phyloP scores from a whole-genome alignment of 1,140 invertebrate genomes.

The Orchestia grillus region DNA sequence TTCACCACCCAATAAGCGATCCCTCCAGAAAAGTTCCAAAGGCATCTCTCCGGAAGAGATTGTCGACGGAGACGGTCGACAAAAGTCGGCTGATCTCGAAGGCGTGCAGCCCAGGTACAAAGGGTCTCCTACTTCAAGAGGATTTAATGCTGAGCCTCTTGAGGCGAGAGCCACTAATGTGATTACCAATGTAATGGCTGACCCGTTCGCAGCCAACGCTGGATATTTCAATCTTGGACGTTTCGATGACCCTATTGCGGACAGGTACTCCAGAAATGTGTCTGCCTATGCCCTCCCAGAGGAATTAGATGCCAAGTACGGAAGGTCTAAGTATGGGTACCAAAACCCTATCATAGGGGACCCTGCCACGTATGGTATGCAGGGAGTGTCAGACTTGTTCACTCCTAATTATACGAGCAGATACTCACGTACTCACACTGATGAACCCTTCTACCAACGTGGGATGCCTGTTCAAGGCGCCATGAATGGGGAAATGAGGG shows the following conservation, averaged over 20 bases:
- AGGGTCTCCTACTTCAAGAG: neutral
- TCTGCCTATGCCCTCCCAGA: neutral
- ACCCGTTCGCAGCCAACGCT: conserved; percentile 22
- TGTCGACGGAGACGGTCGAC: neutral
- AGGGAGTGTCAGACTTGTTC: neutral
- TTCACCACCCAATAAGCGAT: neutral
- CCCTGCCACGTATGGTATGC: conserved; percentile 4
- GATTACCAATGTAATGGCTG: neutral
- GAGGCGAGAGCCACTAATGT: conserved; percentile 30
- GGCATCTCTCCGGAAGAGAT: neutral
- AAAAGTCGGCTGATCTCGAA: neutral
- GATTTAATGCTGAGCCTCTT: neutral
- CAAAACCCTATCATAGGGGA: conserved; percentile 20
- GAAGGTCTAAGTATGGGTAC: conserved; percentile 21
- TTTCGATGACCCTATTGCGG: conserved; percentile 24
- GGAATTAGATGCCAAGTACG: conserved; percentile 3
- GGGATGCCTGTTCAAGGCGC: neutral
- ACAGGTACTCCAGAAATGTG: conserved; percentile 25
- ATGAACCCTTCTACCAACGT: neutral
- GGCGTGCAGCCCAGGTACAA: neutral
- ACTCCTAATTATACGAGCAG: conserved; percentile 6
- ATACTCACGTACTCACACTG: neutral
- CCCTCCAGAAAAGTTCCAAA: neutral
- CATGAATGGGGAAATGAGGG: neutral
- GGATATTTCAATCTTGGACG: conserved; percentile 48